A percentile compares a stretch with the other conserved stretches of the same genome.
Conservation (phyloP, 2,888 invertebrate genomes). For the Nephrotoma appendiculata region DNA sequence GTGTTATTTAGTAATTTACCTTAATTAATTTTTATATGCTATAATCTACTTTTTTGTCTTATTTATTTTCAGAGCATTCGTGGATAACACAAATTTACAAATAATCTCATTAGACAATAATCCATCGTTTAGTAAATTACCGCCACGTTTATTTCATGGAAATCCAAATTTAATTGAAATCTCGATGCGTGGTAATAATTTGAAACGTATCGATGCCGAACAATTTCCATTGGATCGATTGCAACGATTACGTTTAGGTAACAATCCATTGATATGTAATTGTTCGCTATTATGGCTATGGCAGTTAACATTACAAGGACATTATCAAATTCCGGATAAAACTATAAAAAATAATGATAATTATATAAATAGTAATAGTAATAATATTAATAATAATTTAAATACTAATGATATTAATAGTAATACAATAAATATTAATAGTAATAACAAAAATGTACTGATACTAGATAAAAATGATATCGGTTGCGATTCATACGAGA, state of each 20-base stretch:
- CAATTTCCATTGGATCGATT: conserved; percentile 73
- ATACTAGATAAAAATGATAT: conserved; percentile 27
- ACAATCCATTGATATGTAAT: conserved; percentile 75
- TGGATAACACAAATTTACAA: conserved; percentile 72
- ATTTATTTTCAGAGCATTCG: conserved; percentile 45
- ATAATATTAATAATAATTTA: background rate
- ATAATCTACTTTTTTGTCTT: conserved; percentile 1
- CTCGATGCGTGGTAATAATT: conserved; percentile 59
- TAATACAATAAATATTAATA: background rate
- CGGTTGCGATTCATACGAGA: conserved; percentile 30
- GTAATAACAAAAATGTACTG: background rate
- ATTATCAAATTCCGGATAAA: background rate
- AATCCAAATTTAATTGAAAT: conserved; percentile 64
- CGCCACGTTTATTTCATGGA: conserved; percentile 70
- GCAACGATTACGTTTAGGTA: conserved; percentile 56
- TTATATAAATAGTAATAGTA: background rate
- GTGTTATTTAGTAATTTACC: background rate
- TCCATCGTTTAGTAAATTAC: conserved; percentile 53
- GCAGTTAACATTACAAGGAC: conserved; percentile 38
- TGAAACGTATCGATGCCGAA: conserved; percentile 60
- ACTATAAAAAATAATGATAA: background rate
- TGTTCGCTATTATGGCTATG: conserved; percentile 78
- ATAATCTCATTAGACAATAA: conserved; percentile 66
- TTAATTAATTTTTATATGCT: background rate
- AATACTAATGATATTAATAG: background rate